Conservation (phyloP, 2,797 vertebrate species). For the Halcyon leucocephala region DNA sequence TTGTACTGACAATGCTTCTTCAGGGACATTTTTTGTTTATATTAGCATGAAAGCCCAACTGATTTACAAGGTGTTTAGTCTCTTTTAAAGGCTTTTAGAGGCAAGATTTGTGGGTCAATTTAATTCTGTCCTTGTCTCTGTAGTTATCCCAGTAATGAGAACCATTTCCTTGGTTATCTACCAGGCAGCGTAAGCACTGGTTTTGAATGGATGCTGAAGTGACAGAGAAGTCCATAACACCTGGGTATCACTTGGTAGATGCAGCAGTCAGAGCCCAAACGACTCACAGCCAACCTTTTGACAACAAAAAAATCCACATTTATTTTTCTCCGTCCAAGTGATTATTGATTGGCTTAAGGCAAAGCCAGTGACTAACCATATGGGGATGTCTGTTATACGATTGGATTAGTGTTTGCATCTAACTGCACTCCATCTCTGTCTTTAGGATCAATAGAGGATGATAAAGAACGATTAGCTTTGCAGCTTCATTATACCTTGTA, state of each 20-base stretch:
- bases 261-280: not conserved
- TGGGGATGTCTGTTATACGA: slow-evolving; percentile 77
- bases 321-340: slow-evolving; percentile 68
- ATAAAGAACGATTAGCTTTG: slow-evolving; percentile 68
- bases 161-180: not conserved
- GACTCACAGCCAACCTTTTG: not conserved
- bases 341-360: slow-evolving; percentile 81
- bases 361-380: slow-evolving; percentile 74
- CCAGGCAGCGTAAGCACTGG: not conserved
- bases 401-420: slow-evolving; percentile 75
- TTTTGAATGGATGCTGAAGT: not conserved
- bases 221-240: not conserved
- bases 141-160: not conserved
- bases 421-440: slow-evolving; percentile 55
- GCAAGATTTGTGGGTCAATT: not conserved
- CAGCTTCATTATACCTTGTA: not conserved
- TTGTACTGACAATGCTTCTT: not conserved
- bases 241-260: not conserved
- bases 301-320: not conserved
- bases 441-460: slow-evolving; percentile 72
- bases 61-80: not conserved
- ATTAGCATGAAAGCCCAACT: not conserved
- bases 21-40: not conserved
- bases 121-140: not conserved
- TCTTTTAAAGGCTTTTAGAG: not conserved